phyloP scores from a whole-genome alignment of 2,888 invertebrate genomes.

The Phaonia tiefii region DNA sequence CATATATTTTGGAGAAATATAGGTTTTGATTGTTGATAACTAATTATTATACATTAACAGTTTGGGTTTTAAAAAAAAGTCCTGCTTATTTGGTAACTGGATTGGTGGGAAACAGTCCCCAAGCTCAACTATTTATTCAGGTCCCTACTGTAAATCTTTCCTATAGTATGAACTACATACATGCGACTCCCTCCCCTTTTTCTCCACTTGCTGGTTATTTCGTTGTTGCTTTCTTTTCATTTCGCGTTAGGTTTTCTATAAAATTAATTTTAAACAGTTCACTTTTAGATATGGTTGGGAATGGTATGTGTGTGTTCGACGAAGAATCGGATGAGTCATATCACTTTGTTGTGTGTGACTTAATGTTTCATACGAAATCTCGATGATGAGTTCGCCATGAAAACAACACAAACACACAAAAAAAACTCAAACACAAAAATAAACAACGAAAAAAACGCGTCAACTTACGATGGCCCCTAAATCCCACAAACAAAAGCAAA shows the following conservation, averaged over 20 bases:
- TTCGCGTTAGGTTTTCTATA: neutral
- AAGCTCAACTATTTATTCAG: too few species aligned
- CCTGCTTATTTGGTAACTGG: too few species aligned
- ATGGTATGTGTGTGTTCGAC: slow-evolving; percentile 14
- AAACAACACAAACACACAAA: slow-evolving; percentile 46
- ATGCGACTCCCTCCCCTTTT: too few species aligned
- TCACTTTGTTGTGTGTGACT: slow-evolving; percentile 61
- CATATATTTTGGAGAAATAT: too few species aligned
- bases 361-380: slow-evolving; percentile 73
- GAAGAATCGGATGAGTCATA: slow-evolving; percentile 71
- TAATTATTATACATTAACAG: too few species aligned
- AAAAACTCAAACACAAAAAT: slow-evolving; percentile 14
- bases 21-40: too few species aligned
- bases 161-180: too few species aligned
- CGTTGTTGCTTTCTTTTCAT: neutral
- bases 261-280: slow-evolving; percentile 19
- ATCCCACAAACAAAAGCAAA: slow-evolving; percentile 18
- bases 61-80: too few species aligned
- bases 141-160: neutral
- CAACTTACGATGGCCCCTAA: slow-evolving; percentile 39
- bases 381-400: slow-evolving; percentile 72
- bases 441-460: slow-evolving; percentile 33
- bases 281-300: slow-evolving; percentile 14
- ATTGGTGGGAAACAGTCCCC: too few species aligned
- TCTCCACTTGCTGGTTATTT: neutral